Evolutionary conservation across 2,888 invertebrate genomes (phyloP).

Genomic region (Liposcelis brunnea): DNA sequence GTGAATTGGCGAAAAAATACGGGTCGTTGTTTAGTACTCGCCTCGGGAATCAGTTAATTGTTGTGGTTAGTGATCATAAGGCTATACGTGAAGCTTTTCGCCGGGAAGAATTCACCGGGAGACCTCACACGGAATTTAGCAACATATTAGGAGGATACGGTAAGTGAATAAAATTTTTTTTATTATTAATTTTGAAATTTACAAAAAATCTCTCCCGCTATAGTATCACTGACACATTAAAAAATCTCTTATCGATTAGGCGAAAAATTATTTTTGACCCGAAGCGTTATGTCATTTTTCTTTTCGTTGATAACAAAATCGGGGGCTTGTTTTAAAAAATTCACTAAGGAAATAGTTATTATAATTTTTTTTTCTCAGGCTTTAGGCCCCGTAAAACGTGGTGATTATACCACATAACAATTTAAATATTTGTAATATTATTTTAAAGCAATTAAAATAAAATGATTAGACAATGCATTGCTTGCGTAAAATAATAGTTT

Average conservation of each 20-base stretch:
- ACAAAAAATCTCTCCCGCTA: background rate
- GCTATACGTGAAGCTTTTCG: conserved; percentile 72
- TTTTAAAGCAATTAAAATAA: background rate
- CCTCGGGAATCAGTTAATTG: conserved; percentile 64
- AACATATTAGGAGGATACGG: conserved; percentile 76
- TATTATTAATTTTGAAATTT: conserved; percentile 2
- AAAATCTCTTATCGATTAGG: background rate
- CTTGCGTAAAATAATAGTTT: too few relatives aligned
- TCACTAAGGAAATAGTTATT: too few relatives aligned
- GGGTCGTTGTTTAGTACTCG: conserved; percentile 66
- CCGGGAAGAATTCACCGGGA: conserved; percentile 71
- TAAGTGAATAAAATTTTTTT: conserved; percentile 36
- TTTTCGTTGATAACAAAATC: background rate
- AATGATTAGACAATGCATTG: too few relatives aligned
- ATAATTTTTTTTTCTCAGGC: too few relatives aligned
- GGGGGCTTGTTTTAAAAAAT: conserved; percentile 2
- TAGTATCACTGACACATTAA: background rate
- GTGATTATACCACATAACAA: too few relatives aligned
- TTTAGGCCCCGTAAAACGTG: too few relatives aligned
- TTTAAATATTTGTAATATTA: conserved; percentile 4
- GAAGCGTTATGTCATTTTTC: background rate
- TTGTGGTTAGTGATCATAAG: conserved; percentile 74
- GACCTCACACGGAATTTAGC: conserved; percentile 73
- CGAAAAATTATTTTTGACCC: background rate
- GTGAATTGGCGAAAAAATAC: conserved; percentile 57